A percentile compares a stretch with the other conserved stretches of the same genome.
These are phyloP conservation scores for Dasyornis broadbenti DNA, from an alignment of 2,113 vertebrate species.

Conservation along the genomic window DNA sequence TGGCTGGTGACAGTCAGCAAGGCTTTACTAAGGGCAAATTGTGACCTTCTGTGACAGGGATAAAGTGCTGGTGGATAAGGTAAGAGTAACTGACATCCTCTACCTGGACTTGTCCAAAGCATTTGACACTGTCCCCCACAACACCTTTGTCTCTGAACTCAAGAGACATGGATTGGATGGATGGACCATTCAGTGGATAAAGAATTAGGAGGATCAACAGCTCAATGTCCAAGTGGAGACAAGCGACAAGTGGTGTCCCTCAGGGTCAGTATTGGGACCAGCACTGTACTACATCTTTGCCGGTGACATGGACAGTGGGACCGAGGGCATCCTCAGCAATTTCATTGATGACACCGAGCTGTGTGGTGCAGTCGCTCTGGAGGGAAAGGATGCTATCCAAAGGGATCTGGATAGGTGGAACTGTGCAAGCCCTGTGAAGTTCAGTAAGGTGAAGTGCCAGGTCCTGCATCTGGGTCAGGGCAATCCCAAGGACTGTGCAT, in stretches of 20 bases:
- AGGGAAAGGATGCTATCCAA: background rate
- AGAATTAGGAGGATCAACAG: background rate
- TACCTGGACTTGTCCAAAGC: background rate
- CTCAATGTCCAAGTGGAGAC: background rate
- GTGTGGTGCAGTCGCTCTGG: no score
- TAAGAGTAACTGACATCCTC: background rate
- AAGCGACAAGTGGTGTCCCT: background rate
- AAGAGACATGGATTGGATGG: background rate
- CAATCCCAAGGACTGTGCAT: background rate
- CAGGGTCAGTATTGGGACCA: no score
- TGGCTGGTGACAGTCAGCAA: background rate
- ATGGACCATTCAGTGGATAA: background rate
- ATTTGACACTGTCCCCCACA: background rate
- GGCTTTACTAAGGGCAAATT: background rate
- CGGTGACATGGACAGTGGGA: background rate
- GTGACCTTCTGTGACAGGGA: background rate
- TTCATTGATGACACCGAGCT: background rate
- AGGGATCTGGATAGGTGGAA: background rate
- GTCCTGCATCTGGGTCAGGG: background rate
- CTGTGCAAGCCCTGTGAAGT: background rate
- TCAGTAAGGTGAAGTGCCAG: background rate
- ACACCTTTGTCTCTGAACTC: background rate
- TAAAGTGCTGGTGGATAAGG: background rate
- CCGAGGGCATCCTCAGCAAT: background rate
- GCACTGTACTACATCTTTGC: background rate